Evolutionary conservation across 2,888 invertebrate genomes (phyloP).

Genomic region (Bugula neritina): DNA sequence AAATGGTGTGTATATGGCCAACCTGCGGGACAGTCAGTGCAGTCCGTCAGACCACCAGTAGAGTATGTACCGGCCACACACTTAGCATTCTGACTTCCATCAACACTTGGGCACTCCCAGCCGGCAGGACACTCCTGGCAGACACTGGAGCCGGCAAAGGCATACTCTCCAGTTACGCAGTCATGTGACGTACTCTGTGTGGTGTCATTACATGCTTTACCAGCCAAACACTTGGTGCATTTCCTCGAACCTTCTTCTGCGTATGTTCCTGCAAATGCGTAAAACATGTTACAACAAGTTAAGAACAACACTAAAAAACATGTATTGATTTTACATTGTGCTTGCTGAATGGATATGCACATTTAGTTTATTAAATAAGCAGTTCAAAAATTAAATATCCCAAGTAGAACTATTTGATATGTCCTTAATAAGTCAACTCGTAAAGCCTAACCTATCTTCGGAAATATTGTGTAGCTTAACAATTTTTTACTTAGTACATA

Average conservation of each 20-base stretch:
- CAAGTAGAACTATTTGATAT: no score
- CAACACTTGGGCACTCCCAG: slow-evolving; percentile 37
- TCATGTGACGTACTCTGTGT: slow-evolving; percentile 31
- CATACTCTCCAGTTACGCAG: slow-evolving; percentile 40
- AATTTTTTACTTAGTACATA: no score
- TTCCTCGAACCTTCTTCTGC: slow-evolving; percentile 28
- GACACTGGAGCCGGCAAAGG: slow-evolving; percentile 30
- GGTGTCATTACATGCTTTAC: slow-evolving; percentile 40
- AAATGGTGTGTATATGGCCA: slow-evolving; percentile 27
- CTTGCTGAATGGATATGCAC: no score
- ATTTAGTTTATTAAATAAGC: no score
- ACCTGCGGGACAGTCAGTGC: slow-evolving; percentile 44
- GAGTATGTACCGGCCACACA: slow-evolving; percentile 39
- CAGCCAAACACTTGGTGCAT: slow-evolving; percentile 40
- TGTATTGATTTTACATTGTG: no score
- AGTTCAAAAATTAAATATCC: no score
- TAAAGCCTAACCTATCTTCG: no score
- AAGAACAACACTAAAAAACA: no score
- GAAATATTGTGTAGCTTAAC: no score
- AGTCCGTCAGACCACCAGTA: slow-evolving; percentile 36
- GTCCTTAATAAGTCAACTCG: no score
- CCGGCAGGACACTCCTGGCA: slow-evolving; percentile 41
- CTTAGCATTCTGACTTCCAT: slow-evolving; percentile 36
- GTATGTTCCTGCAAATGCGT: background rate
- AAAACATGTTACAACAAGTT: background rate